Evolutionary conservation across 2,888 invertebrate genomes (phyloP).

Genomic region (Aphelenchoides bicaudatus): DNA sequence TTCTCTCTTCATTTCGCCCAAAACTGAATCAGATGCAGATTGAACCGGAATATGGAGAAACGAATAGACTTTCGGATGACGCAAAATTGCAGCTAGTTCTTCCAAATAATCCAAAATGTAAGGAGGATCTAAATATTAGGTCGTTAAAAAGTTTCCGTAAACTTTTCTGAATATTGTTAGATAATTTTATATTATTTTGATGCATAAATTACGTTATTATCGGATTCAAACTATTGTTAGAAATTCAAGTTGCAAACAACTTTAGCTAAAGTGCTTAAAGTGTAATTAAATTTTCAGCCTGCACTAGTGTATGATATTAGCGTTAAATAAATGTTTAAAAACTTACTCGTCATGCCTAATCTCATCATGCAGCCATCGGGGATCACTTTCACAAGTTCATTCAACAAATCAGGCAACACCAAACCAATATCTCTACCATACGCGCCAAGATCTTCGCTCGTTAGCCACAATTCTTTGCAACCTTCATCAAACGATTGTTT

Average conservation of each 20-base stretch:
- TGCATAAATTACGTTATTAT: too few relatives aligned
- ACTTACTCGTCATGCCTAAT: constrained; percentile 92
- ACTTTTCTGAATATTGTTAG: too few relatives aligned
- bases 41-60: constrained; percentile 97
- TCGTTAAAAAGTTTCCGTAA: too few relatives aligned
- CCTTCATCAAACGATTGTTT: constrained; percentile 69
- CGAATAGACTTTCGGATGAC: constrained; percentile 82
- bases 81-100: constrained; percentile 79
- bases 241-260: too few relatives aligned
- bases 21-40: constrained; percentile 88
- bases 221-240: too few relatives aligned
- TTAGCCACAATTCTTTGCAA: constrained; percentile 92
- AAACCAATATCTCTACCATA: constrained; percentile 87
- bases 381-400: constrained; percentile 73
- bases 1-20: constrained; percentile 92
- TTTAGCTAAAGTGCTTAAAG: too few relatives aligned
- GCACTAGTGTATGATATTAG: too few relatives aligned
- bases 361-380: constrained; percentile 69
- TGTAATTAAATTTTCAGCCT: too few relatives aligned
- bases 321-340: too few relatives aligned
- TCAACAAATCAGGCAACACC: constrained; percentile 76
- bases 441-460: constrained; percentile 95
- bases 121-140: too few relatives aligned
- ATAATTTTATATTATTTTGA: too few relatives aligned
- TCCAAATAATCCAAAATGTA: constrained; percentile 89